Percentiles rank a stretch among this genome's conserved stretches.
phyloP scores from a whole-genome alignment of 2,113 vertebrate species.

The Anolis sagrei region DNA sequence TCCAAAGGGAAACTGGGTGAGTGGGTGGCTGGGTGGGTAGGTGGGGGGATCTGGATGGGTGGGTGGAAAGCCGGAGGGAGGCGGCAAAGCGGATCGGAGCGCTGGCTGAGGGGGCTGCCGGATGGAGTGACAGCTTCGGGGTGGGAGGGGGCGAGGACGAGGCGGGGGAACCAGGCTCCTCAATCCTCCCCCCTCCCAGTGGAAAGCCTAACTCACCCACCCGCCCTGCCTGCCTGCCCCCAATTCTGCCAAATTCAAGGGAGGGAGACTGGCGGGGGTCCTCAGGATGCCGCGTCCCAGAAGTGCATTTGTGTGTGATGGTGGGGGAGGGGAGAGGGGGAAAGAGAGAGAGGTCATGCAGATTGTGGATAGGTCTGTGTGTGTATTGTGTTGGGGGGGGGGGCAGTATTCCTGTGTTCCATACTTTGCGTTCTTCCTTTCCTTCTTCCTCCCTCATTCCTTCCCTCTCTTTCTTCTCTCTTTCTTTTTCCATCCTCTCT shows the following conservation, averaged over 20 bases:
- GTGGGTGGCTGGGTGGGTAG: background rate
- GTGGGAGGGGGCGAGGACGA: background rate
- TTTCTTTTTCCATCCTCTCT: no score
- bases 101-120: background rate
- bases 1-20: background rate
- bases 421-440: no score
- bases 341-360: background rate
- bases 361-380: background rate
- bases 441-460: no score
- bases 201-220: background rate
- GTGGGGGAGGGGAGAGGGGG: no score
- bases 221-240: background rate
- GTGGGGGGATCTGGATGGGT: no score
- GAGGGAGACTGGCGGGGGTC: fast-evolving
- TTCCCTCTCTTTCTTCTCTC: no score
- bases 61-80: fast-evolving
- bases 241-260: no score
- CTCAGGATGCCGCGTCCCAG: background rate
- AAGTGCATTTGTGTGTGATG: background rate
- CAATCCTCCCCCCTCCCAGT: no score
- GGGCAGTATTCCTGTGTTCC: background rate
- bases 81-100: background rate
- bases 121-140: background rate
- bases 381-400: background rate
- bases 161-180: background rate